Evolutionary conservation across 2,888 invertebrate species (phyloP), one percentile per base, ranked within the genome.

Genomic region (Caenorhabditis drosophilae): DNA sequence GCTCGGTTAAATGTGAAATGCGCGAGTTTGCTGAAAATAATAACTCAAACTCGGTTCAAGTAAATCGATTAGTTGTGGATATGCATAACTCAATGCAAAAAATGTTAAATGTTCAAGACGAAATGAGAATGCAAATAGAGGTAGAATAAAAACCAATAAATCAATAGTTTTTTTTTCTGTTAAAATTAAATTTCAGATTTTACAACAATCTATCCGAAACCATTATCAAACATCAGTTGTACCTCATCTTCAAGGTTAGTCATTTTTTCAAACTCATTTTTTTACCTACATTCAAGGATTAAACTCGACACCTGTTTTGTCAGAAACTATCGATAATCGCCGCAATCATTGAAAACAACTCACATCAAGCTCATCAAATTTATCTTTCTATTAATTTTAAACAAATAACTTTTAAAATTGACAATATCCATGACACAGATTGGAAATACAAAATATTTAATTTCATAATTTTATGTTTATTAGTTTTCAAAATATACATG

Each of bases 51-150:
- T 70, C 74, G 38, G 82, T 81, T 34, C 82, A 82, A 67, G 72
- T 82, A 57, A 82, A 67, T 23, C 47, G 81, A 67, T 67, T 82
- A 27, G 80, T 82, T 22, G 69, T 73, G 18, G 82, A 82, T 58
- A 82, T 82, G 82, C 79, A 82, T 67, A 76, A 72, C 26, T 76
- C 79, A 20, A 82, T 82, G 78, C 79, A 80, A 47, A 76, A 73
- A 55, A 61, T 81, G 44, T 48, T 78, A n/a, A 66, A 63, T 12
- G 75, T 79, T 7, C 80, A 81, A 44, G 80, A 81, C 20, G 82
- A 82, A 57, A 82, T 82, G 79, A 53, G 80, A 44, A 75, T 78
- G 27, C 82, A 82, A 66, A 81, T 82, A 47, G 82, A 82, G 49
- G 77, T n/a, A n/a, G n/a, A n/a, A n/a, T n/a, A n/a, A n/a, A n/a